Base-by-base conservation (phyloP, 2,113 vertebrate genomes). In the Galeopterus variegatus region DNA sequence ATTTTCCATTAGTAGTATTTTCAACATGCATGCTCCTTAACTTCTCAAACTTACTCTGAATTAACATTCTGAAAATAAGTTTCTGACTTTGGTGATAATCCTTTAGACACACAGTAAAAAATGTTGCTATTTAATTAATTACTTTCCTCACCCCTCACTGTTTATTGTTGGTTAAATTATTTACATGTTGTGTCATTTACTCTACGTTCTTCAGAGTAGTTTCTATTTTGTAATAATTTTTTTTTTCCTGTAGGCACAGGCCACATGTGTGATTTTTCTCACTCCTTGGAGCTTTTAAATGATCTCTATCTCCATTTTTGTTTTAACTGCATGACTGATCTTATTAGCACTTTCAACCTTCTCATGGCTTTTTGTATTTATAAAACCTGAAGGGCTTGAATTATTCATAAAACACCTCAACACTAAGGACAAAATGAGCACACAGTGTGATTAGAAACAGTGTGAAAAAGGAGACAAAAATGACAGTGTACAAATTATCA, bases 361-460 rank as follows among this genome's bases (percentile, higher is more conserved):
- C 36, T 54, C 19, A 4, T 15, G 4, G n/a, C n/a, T 88, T 83
- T 93, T 93, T 54, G 11, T 80, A 79, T 52, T 87, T 81, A 75
- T 83, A 54, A 65, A 87, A 73, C 54, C 54, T 80, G 94, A 96
- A 79, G 56, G 75, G n/a, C 3, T 73, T 80, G 94, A 88, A 96
- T 83, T 95, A 94, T 96, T 84, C 70, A 93, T 87, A 62, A 73
- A 94, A 67, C 31, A 87, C 65, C 69, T 96, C 81, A 45, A 56
- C 17, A n/a, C 45, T 21, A 54, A 81, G 89, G 31, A 90, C 50
- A 94, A 64, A 93, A 90, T 80, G 64, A 64, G 23, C 58, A 72
- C 24, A 52, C 0, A 73, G 26, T 48, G 28, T 36, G 36, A 75
- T 84, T 36, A 81, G 36, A 90, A 90, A 67, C 24, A 28, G 24